A percentile compares a stretch with the other conserved stretches of the same genome.
phyloP scores from a whole-genome alignment of 2,888 invertebrate genomes.

The Monoplex corrugatus region DNA sequence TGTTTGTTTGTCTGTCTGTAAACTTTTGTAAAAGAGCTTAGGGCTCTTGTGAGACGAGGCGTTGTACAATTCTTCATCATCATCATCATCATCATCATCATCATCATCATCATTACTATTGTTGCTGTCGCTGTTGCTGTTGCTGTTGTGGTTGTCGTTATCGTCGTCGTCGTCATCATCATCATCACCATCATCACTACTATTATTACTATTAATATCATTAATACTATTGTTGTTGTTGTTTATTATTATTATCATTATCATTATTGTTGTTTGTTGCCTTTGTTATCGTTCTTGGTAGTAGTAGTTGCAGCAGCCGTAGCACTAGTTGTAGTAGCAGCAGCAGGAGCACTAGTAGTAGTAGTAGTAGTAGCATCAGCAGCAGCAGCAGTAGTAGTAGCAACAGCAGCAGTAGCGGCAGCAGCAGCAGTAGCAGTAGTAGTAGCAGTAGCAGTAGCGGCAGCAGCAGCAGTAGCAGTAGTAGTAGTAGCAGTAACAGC shows the following conservation, averaged over 20 bases:
- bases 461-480: no score
- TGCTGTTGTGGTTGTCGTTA: no score
- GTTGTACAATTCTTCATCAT: no score
- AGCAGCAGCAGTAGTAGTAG: not conserved
- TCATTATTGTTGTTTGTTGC: not conserved
- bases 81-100: no score
- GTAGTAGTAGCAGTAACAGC: not conserved
- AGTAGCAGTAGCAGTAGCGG: not conserved
- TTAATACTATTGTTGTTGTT: not conserved
- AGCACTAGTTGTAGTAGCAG: not conserved
- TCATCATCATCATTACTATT: no score
- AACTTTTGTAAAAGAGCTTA: no score
- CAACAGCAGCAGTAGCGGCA: not conserved
- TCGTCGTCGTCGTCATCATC: no score
- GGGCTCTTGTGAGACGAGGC: no score
- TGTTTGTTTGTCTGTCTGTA: no score
- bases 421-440: not conserved
- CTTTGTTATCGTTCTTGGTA: no score
- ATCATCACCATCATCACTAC: no score
- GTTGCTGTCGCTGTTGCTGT: no score
- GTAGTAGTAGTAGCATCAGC: not conserved
- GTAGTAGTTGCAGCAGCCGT: not conserved
- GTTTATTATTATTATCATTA: not conserved
- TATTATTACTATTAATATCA: not conserved
- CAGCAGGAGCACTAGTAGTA: slow-evolving; percentile 7